Evolutionary conservation across 2,113 vertebrate species (phyloP).

Genomic region (Psephotus haematonotus): DNA sequence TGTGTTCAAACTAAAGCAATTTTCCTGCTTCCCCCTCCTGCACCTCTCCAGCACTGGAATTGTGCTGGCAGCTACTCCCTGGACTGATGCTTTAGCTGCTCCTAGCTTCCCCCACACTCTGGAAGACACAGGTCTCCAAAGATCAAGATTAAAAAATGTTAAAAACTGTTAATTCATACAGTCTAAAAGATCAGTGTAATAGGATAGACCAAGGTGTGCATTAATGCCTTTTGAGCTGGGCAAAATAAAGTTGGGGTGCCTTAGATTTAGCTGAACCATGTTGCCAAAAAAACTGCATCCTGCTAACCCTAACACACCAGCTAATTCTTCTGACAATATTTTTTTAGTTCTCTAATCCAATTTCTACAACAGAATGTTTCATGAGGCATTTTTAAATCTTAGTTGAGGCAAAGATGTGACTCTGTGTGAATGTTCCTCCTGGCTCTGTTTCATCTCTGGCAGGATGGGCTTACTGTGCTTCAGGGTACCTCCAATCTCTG

Average conservation of each 20-base stretch:
- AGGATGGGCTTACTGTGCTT: not conserved
- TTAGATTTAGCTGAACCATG: not conserved
- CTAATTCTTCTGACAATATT: slow-evolving; percentile 36
- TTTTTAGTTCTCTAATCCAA: slow-evolving; percentile 4
- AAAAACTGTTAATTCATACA: not conserved
- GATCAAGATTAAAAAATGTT: not conserved
- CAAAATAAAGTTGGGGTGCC: not conserved
- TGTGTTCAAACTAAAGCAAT: not conserved
- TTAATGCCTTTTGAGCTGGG: not conserved
- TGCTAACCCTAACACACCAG: not conserved
- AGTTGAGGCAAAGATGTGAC: not conserved
- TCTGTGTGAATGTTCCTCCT: not conserved
- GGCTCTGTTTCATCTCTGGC: not conserved
- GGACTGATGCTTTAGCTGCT: not conserved
- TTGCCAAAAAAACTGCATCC: not conserved
- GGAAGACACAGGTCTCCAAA: not conserved
- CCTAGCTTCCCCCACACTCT: not conserved
- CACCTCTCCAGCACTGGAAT: not conserved
- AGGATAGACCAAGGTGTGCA: not conserved
- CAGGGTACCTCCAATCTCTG: slow-evolving; percentile 5
- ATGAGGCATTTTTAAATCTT: not conserved
- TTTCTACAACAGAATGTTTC: not conserved
- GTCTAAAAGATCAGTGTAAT: not conserved
- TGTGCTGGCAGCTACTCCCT: not conserved
- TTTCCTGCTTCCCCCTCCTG: not conserved